Base-by-base conservation (phyloP, 2,888 invertebrate species). In the Agelastica alni region DNA sequence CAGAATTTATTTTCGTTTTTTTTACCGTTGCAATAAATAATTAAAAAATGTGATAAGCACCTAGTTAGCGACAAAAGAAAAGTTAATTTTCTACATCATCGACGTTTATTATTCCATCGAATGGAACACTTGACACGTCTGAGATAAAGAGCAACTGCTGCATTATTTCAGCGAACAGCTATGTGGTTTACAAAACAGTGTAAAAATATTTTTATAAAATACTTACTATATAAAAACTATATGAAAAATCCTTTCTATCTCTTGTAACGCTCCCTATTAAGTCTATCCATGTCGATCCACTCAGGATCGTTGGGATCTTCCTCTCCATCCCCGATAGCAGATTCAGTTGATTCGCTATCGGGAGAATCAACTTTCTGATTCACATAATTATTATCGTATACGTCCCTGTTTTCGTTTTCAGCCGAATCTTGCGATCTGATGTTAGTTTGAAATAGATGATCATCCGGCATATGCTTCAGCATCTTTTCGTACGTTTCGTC, bases 251-350 rank as follows among this genome's bases (percentile, higher is more conserved):
- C 22, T 10, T 36, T 53, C 55, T 77, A 76, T 72, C 73, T 65
- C 70, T 72, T 68, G 73, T 76, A 62, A 62, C 76, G 66, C 70
- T 75, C 75, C 51, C 69, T 67, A n/a, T 54, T 48, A 22, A 68
- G 63, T 51, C 68, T 63, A 61, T 74, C 75, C 63, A 72, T 71
- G 56, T 79, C 80, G 48, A 80, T 85, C 93, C 93, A 93, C 72
- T 92, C 92, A 4, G 87, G 87, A 79, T 92, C 92, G 73, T 91
- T 90, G 17, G 91, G 91, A 77, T 92, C 92, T 71, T 91, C 91
- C 36, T 65, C 66, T 75, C 92, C 91, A 69, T 91, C 70, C 2
- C 82, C 84, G 45, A 82, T 79, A 45, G 83, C 83, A 16, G 85
- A 85, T 65, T 80, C 80, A 46, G 80, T 80, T 49, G 79, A 78